phyloP scores from a whole-genome alignment of 2,888 invertebrate genomes.

The Melipona bicolor region DNA sequence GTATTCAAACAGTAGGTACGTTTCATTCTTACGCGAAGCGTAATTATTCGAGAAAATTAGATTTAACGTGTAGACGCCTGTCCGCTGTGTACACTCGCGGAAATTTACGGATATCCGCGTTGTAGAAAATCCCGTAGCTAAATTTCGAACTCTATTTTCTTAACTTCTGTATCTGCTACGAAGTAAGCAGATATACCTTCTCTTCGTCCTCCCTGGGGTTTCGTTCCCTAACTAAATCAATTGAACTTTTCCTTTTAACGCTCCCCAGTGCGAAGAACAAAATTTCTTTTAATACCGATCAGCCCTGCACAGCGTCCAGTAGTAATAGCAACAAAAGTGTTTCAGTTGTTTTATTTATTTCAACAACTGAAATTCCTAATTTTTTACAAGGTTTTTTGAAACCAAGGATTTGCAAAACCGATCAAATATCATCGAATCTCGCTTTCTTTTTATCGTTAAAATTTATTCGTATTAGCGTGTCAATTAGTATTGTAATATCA shows the following conservation, averaged over 20 bases:
- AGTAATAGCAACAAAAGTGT: neutral
- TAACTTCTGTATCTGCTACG: neutral
- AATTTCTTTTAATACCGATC: neutral
- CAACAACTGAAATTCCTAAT: neutral
- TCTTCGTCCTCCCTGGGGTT: neutral
- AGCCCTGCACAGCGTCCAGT: neutral
- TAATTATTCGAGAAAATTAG: neutral
- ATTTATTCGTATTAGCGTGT: no score
- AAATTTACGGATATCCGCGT: neutral
- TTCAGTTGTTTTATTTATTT: neutral
- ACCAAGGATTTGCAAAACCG: no score
- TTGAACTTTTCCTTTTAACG: constrained; percentile 1
- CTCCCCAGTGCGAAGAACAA: neutral
- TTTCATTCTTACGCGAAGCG: neutral
- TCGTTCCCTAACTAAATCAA: constrained; percentile 6
- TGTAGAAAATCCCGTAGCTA: neutral
- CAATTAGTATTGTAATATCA: no score
- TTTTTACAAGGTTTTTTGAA: neutral
- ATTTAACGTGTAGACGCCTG: neutral
- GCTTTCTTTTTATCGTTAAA: no score
- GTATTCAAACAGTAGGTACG: neutral
- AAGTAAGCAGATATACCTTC: neutral
- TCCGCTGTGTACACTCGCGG: neutral
- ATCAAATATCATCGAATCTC: no score
- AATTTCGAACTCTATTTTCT: neutral